Base-by-base conservation (phyloP, 2,797 vertebrate species). In the Anniella stebbinsi region DNA sequence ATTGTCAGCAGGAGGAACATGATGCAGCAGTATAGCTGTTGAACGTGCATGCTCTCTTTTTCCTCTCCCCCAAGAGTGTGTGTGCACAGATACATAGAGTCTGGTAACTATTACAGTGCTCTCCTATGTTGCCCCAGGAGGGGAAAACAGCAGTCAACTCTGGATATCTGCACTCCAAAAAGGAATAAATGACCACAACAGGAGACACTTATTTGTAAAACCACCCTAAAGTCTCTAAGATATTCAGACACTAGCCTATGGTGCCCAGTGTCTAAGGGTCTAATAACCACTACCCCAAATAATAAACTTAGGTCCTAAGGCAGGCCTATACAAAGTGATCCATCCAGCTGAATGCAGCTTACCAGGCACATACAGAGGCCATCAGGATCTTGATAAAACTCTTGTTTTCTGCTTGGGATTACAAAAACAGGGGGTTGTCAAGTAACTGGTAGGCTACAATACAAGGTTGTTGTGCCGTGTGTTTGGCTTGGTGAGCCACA, bases 391-490 rank as follows among this genome's bases (percentile, higher is more conserved):
- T 73, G 36, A 84, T 18, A 48, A 90, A 51, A 2, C 17, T 87
- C 57, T 73, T 67, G 30, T 76, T 82, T 81, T 48, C 60, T 87
- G 72, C 18, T 28, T 66, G 41, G 41, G 33, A 90, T 33, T 75
- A 75, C 48, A 33, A n/a, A 83, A 76, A 72, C 23, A 83, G 36
- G n/a, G 8, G 5, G 25, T 69, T 28, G 11, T 54, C n/a, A 51
- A 45, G 18, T 41, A 69, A 48, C 17, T 69, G 28, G n/a, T 17
- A 45, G 21, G 33, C 54, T 38, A 28, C 28, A 48, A 73, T 70
- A 36, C 38, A 80, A 87, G 28, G 18, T 38, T 66, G 21, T 9
- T 81, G 41, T 7, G 7, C 51, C 41, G n/a, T 73, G 23, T n/a
- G n/a, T 80, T 72, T 86, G 51, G 33, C 36, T 51, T 84, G n/a